These are phyloP conservation scores for Synanceia verrucosa DNA, from an alignment of 2,797 vertebrate genomes.

Conservation along the genomic window DNA sequence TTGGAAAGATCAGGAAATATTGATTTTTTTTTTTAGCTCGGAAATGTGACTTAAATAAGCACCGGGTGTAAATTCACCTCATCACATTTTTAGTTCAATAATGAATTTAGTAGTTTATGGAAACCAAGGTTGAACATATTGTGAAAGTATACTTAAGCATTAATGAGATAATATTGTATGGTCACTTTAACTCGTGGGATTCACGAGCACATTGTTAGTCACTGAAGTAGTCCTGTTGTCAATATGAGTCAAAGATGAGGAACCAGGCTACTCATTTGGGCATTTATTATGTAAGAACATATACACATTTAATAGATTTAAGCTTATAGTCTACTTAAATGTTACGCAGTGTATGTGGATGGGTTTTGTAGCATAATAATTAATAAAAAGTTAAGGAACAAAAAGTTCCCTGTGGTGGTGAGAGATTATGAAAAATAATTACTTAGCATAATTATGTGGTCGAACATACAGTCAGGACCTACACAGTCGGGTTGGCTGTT, in stretches of 20 bases:
- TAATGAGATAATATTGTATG: not conserved
- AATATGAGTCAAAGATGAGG: not conserved
- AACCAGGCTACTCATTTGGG: not conserved
- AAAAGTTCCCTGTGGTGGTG: slow-evolving; percentile 1
- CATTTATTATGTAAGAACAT: not conserved
- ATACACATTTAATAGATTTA: not conserved
- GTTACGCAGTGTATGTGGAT: not conserved
- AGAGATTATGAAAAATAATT: not conserved
- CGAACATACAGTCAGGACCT: not conserved
- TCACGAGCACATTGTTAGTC: not conserved
- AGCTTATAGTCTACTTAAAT: not conserved
- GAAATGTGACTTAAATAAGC: not conserved
- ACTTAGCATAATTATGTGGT: not conserved
- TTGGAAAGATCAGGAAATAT: not conserved
- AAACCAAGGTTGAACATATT: not conserved
- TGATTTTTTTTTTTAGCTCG: not conserved
- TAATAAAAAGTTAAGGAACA: not conserved
- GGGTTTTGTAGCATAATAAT: too few species aligned
- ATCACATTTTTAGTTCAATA: not conserved
- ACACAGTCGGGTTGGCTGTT: too few species aligned
- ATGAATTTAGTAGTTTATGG: not conserved
- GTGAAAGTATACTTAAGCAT: not conserved
- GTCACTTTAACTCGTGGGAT: not conserved
- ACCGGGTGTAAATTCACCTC: not conserved
- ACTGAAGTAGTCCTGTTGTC: not conserved